These are phyloP conservation scores for Pangasius mekongensis DNA, from an alignment of 2,797 vertebrate genomes.

Conservation along the genomic window DNA sequence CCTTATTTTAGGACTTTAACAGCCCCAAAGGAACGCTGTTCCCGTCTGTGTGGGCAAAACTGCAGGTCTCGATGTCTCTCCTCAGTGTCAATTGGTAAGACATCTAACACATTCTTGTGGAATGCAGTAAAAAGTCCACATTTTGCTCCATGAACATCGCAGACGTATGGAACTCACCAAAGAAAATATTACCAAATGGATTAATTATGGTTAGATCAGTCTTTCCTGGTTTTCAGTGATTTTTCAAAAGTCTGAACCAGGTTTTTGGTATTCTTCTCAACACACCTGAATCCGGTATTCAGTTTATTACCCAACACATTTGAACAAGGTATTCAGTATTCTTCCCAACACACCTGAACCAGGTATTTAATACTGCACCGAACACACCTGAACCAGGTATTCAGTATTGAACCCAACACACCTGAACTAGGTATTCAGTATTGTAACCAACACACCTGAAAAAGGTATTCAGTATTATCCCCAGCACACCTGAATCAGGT, in stretches of 20 bases:
- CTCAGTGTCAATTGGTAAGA: neutral
- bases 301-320: neutral
- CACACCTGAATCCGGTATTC: neutral
- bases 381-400: neutral
- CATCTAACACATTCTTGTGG: slow-evolving; percentile 4
- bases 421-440: neutral
- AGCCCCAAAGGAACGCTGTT: slow-evolving; percentile 18
- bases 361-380: neutral
- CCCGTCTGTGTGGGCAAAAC: slow-evolving; percentile 8
- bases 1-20: slow-evolving; percentile 24
- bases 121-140: neutral
- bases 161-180: neutral
- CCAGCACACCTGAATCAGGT: neutral
- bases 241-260: neutral
- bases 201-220: neutral
- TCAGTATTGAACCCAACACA: neutral
- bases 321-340: neutral
- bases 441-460: neutral
- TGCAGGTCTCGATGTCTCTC: neutral
- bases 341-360: neutral
- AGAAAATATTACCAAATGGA: neutral
- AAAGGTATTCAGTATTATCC: neutral
- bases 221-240: neutral
- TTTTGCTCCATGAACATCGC: neutral
- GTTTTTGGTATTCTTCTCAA: neutral